Percentiles rank a stretch among this genome's conserved stretches.
phyloP scores from a whole-genome alignment of 2,888 invertebrate genomes.

The Diachrysia chrysitis region DNA sequence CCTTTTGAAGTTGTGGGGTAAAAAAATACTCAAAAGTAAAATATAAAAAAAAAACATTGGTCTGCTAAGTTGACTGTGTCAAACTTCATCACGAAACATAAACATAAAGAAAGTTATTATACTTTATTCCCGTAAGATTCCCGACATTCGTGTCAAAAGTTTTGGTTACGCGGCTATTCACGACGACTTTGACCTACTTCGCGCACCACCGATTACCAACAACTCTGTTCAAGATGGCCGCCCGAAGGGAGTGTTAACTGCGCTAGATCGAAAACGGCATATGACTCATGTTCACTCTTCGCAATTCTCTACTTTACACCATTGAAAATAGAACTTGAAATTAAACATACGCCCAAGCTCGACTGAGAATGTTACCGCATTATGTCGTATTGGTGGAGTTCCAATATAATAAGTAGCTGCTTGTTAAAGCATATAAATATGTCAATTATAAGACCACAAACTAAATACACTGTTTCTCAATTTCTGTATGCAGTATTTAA shows the following conservation, averaged over 20 bases:
- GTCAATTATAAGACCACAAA: not conserved
- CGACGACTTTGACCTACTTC: constrained; percentile 83
- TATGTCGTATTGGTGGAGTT: constrained; percentile 35
- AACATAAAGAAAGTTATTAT: not conserved
- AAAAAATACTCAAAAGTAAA: no score
- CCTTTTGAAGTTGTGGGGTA: no score
- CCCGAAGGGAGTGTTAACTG: constrained; percentile 72
- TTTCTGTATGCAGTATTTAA: not conserved
- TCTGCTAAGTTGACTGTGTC: no score
- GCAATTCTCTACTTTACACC: constrained; percentile 52
- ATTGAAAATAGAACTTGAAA: constrained; percentile 53
- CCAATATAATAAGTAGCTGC: constrained; percentile 16
- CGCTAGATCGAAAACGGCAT: constrained; percentile 57
- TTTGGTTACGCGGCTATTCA: constrained; percentile 70
- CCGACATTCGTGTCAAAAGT: constrained; percentile 60
- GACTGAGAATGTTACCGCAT: constrained; percentile 44
- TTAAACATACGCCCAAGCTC: constrained; percentile 19
- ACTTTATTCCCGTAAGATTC: constrained; percentile 40
- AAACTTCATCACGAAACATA: no score
- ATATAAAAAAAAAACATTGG: no score
- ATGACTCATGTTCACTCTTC: constrained; percentile 54
- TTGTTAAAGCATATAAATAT: not conserved
- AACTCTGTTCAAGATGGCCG: constrained; percentile 76
- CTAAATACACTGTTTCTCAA: no score
- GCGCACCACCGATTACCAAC: constrained; percentile 67